phyloP scores from a whole-genome alignment of 2,888 invertebrate species.

The Rhogogaster chlorosoma region DNA sequence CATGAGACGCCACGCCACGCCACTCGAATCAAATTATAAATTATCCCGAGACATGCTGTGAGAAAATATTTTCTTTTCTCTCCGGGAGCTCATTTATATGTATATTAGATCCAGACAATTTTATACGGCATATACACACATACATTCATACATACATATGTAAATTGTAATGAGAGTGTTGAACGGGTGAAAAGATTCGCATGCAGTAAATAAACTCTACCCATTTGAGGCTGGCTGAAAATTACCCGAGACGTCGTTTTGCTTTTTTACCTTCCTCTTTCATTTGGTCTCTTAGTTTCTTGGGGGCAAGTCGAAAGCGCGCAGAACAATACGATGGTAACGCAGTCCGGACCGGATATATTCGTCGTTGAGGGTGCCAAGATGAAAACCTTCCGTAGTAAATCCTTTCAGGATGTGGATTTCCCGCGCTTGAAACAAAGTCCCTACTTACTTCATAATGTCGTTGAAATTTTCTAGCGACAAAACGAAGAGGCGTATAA shows the following conservation, averaged over 20 bases:
- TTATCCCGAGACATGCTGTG: not conserved
- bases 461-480: not conserved
- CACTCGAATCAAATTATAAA: not conserved
- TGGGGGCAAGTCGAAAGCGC: not conserved
- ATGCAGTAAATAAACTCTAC: conserved; percentile 36
- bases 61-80: conserved; percentile 12
- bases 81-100: conserved; percentile 8
- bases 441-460: not conserved
- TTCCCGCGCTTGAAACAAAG: conserved; percentile 11
- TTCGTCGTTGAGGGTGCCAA: conserved; percentile 43
- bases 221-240: conserved; percentile 41
- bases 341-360: conserved; percentile 28
- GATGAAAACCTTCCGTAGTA: conserved; percentile 43
- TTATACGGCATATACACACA: not conserved
- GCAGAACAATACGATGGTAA: conserved; percentile 35
- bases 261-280: conserved; percentile 28
- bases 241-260: conserved; percentile 38
- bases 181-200: conserved; percentile 7
- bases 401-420: conserved; percentile 41
- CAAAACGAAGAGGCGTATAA: not conserved
- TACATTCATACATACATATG: not conserved
- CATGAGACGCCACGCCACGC: conserved; percentile 16
- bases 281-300: conserved; percentile 32
- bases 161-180: conserved; percentile 12
- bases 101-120: not conserved